Evolutionary conservation across 2,797 vertebrate genomes (phyloP).

Genomic region (Perodicticus potto): DNA sequence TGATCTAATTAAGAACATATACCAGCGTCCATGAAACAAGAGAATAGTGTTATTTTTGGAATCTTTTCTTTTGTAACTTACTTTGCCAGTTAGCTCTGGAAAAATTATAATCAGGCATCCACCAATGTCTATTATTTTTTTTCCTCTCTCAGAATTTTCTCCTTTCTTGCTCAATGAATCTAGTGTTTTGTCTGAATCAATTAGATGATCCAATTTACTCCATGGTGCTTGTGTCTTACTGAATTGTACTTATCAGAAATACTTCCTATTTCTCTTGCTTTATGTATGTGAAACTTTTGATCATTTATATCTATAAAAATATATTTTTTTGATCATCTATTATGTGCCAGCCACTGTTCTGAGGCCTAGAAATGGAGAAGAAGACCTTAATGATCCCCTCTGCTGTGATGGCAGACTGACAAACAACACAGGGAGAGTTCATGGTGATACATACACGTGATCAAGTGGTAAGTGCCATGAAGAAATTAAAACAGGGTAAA

Average conservation of each 20-base stretch:
- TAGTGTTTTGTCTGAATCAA: background rate
- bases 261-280: background rate
- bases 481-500: background rate
- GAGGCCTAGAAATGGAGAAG: background rate
- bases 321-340: background rate
- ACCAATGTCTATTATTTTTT: background rate
- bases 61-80: background rate
- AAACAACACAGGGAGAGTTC: background rate
- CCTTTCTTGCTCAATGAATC: background rate
- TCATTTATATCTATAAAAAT: background rate
- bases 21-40: background rate
- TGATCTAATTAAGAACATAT: conserved; percentile 59
- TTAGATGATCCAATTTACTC: background rate
- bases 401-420: background rate
- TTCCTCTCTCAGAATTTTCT: background rate
- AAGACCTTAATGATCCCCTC: background rate
- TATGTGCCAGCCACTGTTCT: background rate
- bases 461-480: background rate
- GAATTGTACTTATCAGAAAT: background rate
- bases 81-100: background rate
- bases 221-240: background rate
- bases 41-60: background rate
- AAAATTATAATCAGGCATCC: background rate
- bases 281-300: background rate
- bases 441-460: background rate